These are phyloP conservation scores for Leucoraja ocellata DNA, from an alignment of 2,797 vertebrate genomes.

Conservation along the genomic window DNA sequence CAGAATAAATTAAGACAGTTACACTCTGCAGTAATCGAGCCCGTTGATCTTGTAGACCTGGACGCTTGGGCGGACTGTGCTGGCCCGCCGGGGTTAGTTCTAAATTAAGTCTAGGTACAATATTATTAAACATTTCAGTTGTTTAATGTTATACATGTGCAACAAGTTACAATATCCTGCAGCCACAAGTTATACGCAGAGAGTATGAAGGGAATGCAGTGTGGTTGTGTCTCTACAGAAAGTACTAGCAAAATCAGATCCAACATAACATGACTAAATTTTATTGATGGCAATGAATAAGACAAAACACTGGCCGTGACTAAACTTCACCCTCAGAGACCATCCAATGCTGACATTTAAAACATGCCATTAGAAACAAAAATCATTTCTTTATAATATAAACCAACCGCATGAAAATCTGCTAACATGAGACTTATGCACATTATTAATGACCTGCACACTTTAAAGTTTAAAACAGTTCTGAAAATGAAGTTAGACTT, in stretches of 20 bases:
- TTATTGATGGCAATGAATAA: constrained; percentile 73
- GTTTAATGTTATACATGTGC: constrained; percentile 88
- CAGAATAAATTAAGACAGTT: constrained; percentile 39
- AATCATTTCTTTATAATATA: constrained; percentile 54
- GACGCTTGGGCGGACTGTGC: constrained; percentile 75
- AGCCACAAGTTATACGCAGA: constrained; percentile 90
- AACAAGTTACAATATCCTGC: constrained; percentile 91
- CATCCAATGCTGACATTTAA: constrained; percentile 71
- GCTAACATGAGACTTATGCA: constrained; percentile 74
- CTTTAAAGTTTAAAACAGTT: constrained; percentile 73
- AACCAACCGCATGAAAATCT: constrained; percentile 75
- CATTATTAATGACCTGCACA: constrained; percentile 74
- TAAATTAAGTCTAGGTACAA: constrained; percentile 88
- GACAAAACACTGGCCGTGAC: constrained; percentile 76
- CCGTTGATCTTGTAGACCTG: constrained; percentile 48
- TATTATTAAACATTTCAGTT: constrained; percentile 95
- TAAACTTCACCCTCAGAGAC: constrained; percentile 76
- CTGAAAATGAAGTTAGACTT: constrained; percentile 82
- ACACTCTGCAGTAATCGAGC: constrained; percentile 25
- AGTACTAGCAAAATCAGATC: constrained; percentile 80
- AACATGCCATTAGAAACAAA: constrained; percentile 75
- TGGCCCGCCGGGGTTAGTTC: constrained; percentile 69
- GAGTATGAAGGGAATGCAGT: constrained; percentile 75
- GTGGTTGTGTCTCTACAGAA: constrained; percentile 78
- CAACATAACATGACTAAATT: constrained; percentile 79